A percentile compares a stretch with the other conserved stretches of the same genome.
These are phyloP conservation scores for Anneissia japonica DNA, from an alignment of 35 echinoderm and acorn worm genomes.

Conservation along the genomic window DNA sequence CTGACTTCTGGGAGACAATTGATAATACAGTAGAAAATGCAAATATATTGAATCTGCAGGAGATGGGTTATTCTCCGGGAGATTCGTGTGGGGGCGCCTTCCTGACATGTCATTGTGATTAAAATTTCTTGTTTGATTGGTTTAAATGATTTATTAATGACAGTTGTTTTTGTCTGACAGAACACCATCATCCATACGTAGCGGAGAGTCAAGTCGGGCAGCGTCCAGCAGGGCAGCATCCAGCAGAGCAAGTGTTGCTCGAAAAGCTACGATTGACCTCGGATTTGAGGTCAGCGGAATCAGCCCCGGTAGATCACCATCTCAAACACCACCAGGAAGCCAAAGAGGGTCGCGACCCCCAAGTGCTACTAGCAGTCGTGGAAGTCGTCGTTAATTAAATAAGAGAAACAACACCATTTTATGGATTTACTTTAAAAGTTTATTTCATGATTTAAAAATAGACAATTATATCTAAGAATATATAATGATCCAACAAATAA, in stretches of 20 bases:
- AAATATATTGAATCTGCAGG: too few species aligned
- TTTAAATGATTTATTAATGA: neutral
- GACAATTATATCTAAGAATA: too few species aligned
- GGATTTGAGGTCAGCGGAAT: neutral
- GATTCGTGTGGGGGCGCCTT: too few species aligned
- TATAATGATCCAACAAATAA: too few species aligned
- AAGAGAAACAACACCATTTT: too few species aligned
- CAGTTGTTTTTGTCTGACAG: conserved; percentile 13
- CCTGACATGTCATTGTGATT: neutral
- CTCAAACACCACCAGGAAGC: neutral
- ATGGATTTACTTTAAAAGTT: too few species aligned
- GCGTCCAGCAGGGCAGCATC: conserved; percentile 39
- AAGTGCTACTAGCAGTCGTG: neutral
- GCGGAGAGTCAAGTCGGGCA: conserved; percentile 67
- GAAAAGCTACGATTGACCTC: neutral
- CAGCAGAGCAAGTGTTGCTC: neutral
- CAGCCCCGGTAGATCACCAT: neutral
- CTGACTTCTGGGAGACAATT: too few species aligned
- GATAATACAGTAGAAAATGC: too few species aligned
- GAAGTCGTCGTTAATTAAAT: neutral
- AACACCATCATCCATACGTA: conserved; percentile 70
- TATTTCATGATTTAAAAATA: too few species aligned
- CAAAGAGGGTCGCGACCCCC: neutral
- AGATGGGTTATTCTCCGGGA: too few species aligned
- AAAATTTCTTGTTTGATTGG: neutral